Percentiles rank a stretch among this genome's conserved stretches.
These are phyloP conservation scores for Lycocerus yunnanus DNA, from an alignment of 2,888 invertebrate species.

Conservation along the genomic window DNA sequence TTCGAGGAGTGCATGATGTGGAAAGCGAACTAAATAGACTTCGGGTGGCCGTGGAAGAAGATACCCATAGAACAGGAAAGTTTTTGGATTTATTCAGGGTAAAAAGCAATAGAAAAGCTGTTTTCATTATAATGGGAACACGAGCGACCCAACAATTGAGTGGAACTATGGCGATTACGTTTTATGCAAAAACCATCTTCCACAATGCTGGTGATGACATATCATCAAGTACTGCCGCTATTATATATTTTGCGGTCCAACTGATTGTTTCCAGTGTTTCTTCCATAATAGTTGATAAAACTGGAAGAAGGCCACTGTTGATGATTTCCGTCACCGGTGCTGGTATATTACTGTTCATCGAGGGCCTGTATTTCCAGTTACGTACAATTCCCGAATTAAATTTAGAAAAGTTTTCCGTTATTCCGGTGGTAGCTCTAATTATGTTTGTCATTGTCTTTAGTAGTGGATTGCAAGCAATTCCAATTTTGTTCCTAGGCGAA, in stretches of 20 bases:
- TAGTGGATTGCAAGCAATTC: constrained; percentile 57
- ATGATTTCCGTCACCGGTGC: constrained; percentile 58
- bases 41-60: constrained; percentile 40
- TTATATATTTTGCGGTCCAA: constrained; percentile 63
- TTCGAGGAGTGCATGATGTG: constrained; percentile 58
- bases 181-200: constrained; percentile 67
- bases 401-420: constrained; percentile 44
- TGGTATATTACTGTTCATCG: constrained; percentile 47
- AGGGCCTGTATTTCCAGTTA: constrained; percentile 53
- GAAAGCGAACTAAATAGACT: constrained; percentile 56
- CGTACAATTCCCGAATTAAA: constrained; percentile 47
- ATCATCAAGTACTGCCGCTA: constrained; percentile 59
- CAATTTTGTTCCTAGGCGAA: constrained; percentile 58
- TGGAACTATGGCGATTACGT: constrained; percentile 62
- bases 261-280: constrained; percentile 61
- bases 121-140: constrained; percentile 64
- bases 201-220: constrained; percentile 52
- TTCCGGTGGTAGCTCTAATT: constrained; percentile 55
- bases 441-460: constrained; percentile 56
- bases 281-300: constrained; percentile 63
- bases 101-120: constrained; percentile 63
- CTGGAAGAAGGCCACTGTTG: constrained; percentile 66
- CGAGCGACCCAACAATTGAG: constrained; percentile 65
- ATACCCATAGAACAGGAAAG: constrained; percentile 54
- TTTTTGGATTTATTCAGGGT: constrained; percentile 60